Evolutionary conservation across 2,113 vertebrate species (phyloP).

Genomic region (Cettia cetti): DNA sequence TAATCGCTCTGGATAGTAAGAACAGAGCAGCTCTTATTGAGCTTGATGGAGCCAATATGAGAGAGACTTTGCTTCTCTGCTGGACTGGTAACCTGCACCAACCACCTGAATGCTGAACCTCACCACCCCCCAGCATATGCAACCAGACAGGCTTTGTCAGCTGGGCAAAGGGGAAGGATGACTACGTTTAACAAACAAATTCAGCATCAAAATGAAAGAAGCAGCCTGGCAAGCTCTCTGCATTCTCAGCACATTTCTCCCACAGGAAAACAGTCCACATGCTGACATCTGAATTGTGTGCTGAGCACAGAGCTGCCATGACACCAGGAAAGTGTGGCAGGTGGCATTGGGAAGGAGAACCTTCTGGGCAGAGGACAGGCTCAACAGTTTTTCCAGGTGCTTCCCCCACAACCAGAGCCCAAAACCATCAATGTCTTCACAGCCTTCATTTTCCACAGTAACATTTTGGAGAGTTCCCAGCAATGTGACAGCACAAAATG

Average conservation of each 20-base stretch:
- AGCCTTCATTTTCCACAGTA: not conserved
- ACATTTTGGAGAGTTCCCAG: rapidly evolving
- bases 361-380: not conserved
- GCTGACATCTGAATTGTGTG: not conserved
- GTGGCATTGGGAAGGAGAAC: not conserved
- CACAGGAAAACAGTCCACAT: not conserved
- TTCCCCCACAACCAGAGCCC: not conserved
- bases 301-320: not conserved
- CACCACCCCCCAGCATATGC: not conserved
- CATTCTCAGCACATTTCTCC: not conserved
- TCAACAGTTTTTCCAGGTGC: not conserved
- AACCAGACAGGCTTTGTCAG: not conserved
- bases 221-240: not conserved
- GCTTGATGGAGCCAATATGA: not conserved
- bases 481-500: not conserved
- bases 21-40: not conserved
- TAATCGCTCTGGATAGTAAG: not conserved
- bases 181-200: not conserved
- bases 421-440: not conserved
- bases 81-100: not conserved
- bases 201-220: not conserved
- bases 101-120: not conserved
- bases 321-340: not conserved
- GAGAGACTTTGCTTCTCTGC: not conserved
- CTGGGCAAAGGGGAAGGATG: not conserved